Evolutionary conservation across 2,888 invertebrate genomes (phyloP).

Genomic region (Agrotis exclamationis): DNA sequence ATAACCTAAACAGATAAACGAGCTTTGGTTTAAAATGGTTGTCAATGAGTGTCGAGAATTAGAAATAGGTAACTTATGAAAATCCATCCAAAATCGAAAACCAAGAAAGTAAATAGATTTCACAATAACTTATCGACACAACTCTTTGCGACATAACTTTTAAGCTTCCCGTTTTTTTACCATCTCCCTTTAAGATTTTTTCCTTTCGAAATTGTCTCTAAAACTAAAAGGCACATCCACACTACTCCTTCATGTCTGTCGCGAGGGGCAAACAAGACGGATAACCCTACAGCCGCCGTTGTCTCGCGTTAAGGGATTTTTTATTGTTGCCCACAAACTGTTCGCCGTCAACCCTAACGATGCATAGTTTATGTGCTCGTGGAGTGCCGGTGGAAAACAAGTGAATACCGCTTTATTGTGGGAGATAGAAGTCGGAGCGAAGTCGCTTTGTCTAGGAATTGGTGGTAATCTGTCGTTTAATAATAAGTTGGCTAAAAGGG

Average conservation of each 20-base stretch:
- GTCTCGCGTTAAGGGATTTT: conserved; percentile 90
- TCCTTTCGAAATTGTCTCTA: background rate
- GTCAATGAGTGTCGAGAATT: too few species aligned
- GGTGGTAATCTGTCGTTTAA: conserved; percentile 12
- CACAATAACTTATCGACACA: too few species aligned
- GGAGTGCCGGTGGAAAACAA: conserved; percentile 56
- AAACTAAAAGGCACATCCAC: conserved; percentile 70
- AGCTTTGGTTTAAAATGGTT: too few species aligned
- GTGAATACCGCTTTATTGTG: conserved; percentile 58
- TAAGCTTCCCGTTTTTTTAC: too few species aligned
- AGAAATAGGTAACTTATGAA: too few species aligned
- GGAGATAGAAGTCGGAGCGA: conserved; percentile 18
- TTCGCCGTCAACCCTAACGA: conserved; percentile 81
- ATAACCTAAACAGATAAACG: too few species aligned
- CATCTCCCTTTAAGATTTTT: too few species aligned
- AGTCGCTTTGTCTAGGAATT: conserved; percentile 41
- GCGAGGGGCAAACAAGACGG: conserved; percentile 87
- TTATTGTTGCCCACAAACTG: conserved; percentile 90
- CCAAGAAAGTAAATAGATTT: too few species aligned
- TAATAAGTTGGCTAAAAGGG: background rate
- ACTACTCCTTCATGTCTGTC: conserved; percentile 70
- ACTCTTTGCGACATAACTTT: too few species aligned
- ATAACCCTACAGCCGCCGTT: conserved; percentile 85
- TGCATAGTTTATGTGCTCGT: conserved; percentile 86
- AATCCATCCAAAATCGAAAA: too few species aligned